Percentiles rank a stretch among this genome's conserved stretches.
Evolutionary conservation across 2,113 vertebrate genomes (phyloP).

Genomic region (Gasterosteus nipponicus): DNA sequence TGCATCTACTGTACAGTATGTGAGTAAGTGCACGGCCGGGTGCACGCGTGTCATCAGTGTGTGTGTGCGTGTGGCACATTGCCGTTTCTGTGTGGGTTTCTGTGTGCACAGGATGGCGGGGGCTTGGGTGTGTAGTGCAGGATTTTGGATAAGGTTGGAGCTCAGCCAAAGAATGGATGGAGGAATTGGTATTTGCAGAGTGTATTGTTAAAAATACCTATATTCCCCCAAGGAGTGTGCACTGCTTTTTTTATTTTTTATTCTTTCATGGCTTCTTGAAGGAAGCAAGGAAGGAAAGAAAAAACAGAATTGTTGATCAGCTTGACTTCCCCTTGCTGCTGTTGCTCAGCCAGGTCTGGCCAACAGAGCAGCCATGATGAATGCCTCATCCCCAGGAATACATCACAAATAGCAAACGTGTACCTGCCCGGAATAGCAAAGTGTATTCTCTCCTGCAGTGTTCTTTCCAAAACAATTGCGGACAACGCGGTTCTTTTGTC

Average conservation of each 20-base stretch:
- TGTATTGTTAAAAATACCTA: conserved; percentile 74
- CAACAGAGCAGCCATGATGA: conserved; percentile 74
- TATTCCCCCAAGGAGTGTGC: conserved; percentile 60
- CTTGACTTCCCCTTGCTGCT: conserved; percentile 71
- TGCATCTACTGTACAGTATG: conserved; percentile 24
- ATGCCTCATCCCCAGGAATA: conserved; percentile 78
- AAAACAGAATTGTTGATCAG: conserved; percentile 74
- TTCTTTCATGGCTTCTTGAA: conserved; percentile 44
- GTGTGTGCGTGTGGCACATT: conserved; percentile 49
- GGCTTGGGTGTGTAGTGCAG: conserved; percentile 54
- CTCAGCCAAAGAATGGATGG: conserved; percentile 65
- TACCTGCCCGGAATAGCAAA: conserved; percentile 76
- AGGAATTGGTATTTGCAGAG: conserved; percentile 58
- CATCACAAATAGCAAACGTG: conserved; percentile 77
- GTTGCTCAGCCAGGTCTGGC: conserved; percentile 74
- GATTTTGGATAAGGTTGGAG: conserved; percentile 71
- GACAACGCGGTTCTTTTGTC: conserved; percentile 49
- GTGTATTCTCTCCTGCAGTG: conserved; percentile 60
- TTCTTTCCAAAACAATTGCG: conserved; percentile 53
- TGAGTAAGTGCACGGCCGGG: conserved; percentile 19
- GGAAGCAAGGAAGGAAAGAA: conserved; percentile 30
- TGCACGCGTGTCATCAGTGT: not conserved
- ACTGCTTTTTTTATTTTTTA: conserved; percentile 36
- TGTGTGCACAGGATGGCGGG: conserved; percentile 53
- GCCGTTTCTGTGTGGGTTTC: conserved; percentile 59